Evolutionary conservation across 2,113 vertebrate genomes (phyloP).

Genomic region (Ivindomyrus marchei): DNA sequence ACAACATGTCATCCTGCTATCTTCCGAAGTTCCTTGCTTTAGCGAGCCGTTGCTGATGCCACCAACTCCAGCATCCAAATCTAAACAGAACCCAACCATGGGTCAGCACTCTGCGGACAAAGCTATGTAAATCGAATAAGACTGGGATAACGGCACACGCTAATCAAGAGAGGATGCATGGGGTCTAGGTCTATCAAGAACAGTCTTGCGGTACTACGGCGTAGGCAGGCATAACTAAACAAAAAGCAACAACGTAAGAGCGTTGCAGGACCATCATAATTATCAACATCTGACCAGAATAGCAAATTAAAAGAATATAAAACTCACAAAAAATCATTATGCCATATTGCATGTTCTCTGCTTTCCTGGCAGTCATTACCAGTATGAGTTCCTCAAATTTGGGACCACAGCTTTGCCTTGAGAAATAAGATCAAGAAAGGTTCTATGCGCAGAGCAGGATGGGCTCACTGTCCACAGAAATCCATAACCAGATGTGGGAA

Average conservation of each 20-base stretch:
- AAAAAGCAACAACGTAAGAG: neutral
- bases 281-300: neutral
- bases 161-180: neutral
- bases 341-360: neutral
- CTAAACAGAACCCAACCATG: neutral
- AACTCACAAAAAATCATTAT: neutral
- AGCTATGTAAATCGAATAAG: neutral
- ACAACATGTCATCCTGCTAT: neutral
- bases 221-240: neutral
- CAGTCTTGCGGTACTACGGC: neutral
- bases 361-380: neutral
- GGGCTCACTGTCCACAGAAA: neutral
- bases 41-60: neutral
- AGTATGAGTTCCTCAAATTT: neutral
- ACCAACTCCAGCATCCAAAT: neutral
- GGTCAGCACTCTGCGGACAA: neutral
- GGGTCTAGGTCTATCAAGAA: neutral
- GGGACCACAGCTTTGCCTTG: neutral
- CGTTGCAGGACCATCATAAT: neutral
- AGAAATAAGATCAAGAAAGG: neutral
- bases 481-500: neutral
- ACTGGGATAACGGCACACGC: neutral
- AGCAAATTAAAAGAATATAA: neutral
- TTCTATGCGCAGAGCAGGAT: neutral
- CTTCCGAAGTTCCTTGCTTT: neutral